Conservation (phyloP, 2,888 invertebrate species). For the Dione juno region DNA sequence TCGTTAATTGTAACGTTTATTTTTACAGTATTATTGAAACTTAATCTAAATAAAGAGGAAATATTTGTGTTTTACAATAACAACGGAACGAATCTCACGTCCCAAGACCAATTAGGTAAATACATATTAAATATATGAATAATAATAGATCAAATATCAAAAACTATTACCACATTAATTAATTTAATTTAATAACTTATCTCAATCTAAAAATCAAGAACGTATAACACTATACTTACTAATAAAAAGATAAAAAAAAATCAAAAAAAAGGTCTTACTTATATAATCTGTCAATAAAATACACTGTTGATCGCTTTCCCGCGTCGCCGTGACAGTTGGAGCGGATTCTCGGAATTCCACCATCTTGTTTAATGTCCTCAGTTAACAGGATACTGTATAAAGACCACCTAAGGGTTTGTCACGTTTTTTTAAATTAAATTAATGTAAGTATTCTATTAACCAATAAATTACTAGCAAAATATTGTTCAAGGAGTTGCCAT, state of each 20-base stretch:
- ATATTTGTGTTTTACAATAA: too few relatives aligned
- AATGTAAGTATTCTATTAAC: background rate
- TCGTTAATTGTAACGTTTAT: too few relatives aligned
- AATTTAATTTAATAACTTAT: constrained; percentile 11
- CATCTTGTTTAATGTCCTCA: constrained; percentile 40
- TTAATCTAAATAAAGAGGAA: too few relatives aligned
- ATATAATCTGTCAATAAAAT: constrained; percentile 48
- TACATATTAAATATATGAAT: background rate
- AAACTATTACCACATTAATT: constrained; percentile 11
- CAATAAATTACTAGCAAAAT: background rate
- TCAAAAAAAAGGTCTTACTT: constrained; percentile 7
- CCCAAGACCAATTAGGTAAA: too few relatives aligned
- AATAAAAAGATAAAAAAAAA: constrained; percentile 3
- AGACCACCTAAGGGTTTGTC: constrained; percentile 32
- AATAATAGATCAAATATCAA: background rate
- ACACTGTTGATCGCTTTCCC: constrained; percentile 51
- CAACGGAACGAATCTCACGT: too few relatives aligned
- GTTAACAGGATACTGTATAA: constrained; percentile 26
- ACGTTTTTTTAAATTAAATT: constrained; percentile 10
- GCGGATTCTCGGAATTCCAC: constrained; percentile 52
- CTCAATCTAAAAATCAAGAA: background rate
- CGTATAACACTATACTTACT: constrained; percentile 13
- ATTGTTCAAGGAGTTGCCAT: background rate
- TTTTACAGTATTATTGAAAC: too few relatives aligned
- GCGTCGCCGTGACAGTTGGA: constrained; percentile 41